Base-by-base conservation (phyloP, 2,797 vertebrate genomes). In the Scolopax rusticola region DNA sequence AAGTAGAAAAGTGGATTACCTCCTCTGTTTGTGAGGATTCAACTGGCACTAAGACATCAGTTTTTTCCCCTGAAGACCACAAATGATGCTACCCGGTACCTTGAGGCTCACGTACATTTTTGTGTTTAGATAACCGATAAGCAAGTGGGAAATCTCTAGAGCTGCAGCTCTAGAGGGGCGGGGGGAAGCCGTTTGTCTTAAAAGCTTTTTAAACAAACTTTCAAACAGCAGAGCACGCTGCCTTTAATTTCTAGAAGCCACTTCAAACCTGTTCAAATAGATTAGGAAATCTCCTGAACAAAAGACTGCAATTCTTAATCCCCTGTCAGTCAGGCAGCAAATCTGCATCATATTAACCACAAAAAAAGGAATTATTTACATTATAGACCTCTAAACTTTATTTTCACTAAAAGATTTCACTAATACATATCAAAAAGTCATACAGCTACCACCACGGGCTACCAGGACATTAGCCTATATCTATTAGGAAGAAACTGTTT, bases 341-440 rank as follows among this genome's bases (percentile, higher is more conserved):
- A 89, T 41, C 64, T 50, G 56, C 56, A 89, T 28, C 33, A 47
- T 6, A 47, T n/a, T 84, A 85, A 83, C 33, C 51, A 75, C 61
- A 41, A 59, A 78, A 78, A 88, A 78, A 53, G 13, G n/a, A 78
- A 79, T 51, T 78, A 57, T 1, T 78, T 75, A 89, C 40, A 57
- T 54, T 28, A 56, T 21, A n/a, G 40, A 76, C 48, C 33, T 75
- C 48, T 51, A 75, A 59, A 78, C n/a, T 74, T 74, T 13, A 75
- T 75, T 92, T 80, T 77, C 60, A 90, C 12, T 27, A 70, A 40
- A 57, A 71, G 6, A 86, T 84, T 82, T 87, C 40, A 69, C 19
- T n/a, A 54, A 51, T 15, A 65, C 2, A 16, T 15, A 78, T 8
- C 11, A 53, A 56, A 50, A 57, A 50, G 33, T 61, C 51, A 41